phyloP scores from a whole-genome alignment of 2,888 invertebrate species.

The Clanis bilineata region DNA sequence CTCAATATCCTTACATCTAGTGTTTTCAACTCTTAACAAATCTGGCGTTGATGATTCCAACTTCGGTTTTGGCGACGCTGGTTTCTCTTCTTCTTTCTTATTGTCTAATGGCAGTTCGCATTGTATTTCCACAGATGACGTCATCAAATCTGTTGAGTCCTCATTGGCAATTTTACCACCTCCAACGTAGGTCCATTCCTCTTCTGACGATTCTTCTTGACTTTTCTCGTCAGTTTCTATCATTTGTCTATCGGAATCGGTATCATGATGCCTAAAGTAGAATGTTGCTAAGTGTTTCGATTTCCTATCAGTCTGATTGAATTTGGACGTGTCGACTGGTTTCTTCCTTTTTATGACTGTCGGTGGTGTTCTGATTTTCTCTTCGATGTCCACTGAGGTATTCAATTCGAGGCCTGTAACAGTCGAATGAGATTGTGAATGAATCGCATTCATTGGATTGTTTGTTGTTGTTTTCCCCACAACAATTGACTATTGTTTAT shows the following conservation, averaged over 20 bases:
- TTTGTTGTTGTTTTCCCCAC: slow-evolving; percentile 46
- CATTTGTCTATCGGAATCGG: slow-evolving; percentile 90
- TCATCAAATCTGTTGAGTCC: slow-evolving; percentile 77
- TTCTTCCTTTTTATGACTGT: slow-evolving; percentile 78
- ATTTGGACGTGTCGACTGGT: slow-evolving; percentile 82
- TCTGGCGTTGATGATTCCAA: slow-evolving; percentile 71
- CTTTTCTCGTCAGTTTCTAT: slow-evolving; percentile 74
- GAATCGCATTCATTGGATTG: slow-evolving; percentile 28
- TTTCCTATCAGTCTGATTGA: slow-evolving; percentile 88
- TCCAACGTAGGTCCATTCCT: slow-evolving; percentile 86
- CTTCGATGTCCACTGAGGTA: slow-evolving; percentile 47
- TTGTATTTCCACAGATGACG: slow-evolving; percentile 76
- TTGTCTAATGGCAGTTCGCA: slow-evolving; percentile 68
- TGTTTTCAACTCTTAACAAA: slow-evolving; percentile 70
- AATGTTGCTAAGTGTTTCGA: slow-evolving; percentile 92
- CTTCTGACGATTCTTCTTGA: slow-evolving; percentile 75
- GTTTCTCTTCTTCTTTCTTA: slow-evolving; percentile 53
- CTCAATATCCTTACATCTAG: slow-evolving; percentile 85
- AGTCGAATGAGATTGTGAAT: slow-evolving; percentile 21
- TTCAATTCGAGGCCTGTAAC: slow-evolving; percentile 58
- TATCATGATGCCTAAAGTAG: slow-evolving; percentile 93
- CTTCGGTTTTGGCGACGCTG: slow-evolving; percentile 59
- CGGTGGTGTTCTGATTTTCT: slow-evolving; percentile 64
- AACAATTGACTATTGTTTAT: slow-evolving; percentile 53
- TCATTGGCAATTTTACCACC: slow-evolving; percentile 69